phyloP scores from a whole-genome alignment of 1,140 invertebrate species.

The Zaprionus inermis region DNA sequence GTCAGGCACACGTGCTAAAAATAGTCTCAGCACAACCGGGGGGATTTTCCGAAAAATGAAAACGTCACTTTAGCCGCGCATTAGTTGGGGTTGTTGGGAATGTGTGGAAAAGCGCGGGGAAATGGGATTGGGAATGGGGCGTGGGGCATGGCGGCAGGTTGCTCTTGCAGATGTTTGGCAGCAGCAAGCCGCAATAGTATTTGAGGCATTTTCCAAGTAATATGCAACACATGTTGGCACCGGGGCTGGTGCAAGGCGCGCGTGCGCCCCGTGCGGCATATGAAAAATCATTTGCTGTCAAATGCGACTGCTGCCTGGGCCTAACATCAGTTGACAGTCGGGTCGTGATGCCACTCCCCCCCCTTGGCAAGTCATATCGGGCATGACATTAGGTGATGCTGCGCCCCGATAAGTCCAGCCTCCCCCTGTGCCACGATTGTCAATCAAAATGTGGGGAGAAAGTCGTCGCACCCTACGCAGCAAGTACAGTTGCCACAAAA shows the following conservation, averaged over 20 bases:
- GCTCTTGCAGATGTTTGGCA: conserved; percentile 16
- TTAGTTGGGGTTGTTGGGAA: conserved; percentile 30
- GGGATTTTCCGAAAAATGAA: conserved; percentile 63
- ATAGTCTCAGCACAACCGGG: conserved; percentile 32
- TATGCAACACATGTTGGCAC: conserved; percentile 55
- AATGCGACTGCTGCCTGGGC: conserved; percentile 4
- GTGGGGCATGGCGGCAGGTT: background rate
- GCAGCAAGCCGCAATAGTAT: conserved; percentile 40
- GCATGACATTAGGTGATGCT: conserved; percentile 53
- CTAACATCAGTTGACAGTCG: conserved; percentile 46
- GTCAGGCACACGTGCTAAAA: conserved; percentile 47
- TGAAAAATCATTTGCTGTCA: conserved; percentile 44
- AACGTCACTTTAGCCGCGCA: conserved; percentile 52
- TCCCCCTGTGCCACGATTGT: conserved; percentile 39
- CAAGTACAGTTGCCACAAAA: conserved; percentile 43
- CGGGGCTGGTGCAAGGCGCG: conserved; percentile 22
- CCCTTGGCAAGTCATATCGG: conserved; percentile 25
- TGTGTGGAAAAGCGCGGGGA: background rate
- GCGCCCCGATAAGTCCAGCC: conserved; percentile 37
- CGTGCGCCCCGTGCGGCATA: conserved; percentile 40
- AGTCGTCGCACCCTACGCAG: too few relatives aligned
- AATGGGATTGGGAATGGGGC: background rate
- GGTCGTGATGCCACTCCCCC: background rate
- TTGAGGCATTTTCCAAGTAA: conserved; percentile 59
- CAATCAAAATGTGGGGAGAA: conserved; percentile 26